phyloP scores from a whole-genome alignment of 2,888 invertebrate genomes.

The Drepanosiphum platanoidis region DNA sequence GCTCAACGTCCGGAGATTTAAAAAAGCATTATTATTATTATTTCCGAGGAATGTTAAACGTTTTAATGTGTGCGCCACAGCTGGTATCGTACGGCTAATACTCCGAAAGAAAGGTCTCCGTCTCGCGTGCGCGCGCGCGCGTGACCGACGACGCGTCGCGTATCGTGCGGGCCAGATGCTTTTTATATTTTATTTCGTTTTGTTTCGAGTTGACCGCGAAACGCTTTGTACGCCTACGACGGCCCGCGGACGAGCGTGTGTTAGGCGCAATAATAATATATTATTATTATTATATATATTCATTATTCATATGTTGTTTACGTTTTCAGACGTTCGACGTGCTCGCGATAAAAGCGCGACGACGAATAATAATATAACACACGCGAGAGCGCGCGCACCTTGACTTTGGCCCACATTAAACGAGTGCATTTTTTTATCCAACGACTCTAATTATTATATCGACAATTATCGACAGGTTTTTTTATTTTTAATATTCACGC shows the following conservation, averaged over 20 bases:
- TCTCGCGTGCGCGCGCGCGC: neutral
- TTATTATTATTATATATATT: too few relatives aligned
- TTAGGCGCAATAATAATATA: too few relatives aligned
- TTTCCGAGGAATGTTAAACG: neutral
- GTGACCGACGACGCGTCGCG: neutral
- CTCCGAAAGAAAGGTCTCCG: neutral
- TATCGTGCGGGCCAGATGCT: neutral
- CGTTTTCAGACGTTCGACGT: neutral
- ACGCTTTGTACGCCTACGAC: too few relatives aligned
- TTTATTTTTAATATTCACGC: too few relatives aligned
- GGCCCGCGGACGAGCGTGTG: too few relatives aligned
- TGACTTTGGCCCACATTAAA: neutral
- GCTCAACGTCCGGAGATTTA: neutral
- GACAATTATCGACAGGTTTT: too few relatives aligned
- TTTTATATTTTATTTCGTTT: too few relatives aligned
- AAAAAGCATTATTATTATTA: neutral
- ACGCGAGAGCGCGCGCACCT: neutral
- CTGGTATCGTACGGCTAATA: neutral
- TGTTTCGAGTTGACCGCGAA: neutral
- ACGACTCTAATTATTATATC: too few relatives aligned
- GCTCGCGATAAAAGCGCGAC: too few relatives aligned
- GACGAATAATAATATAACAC: too few relatives aligned
- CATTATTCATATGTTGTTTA: neutral
- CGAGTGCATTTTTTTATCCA: too few relatives aligned
- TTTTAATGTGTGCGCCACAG: neutral